These are phyloP conservation scores for Entomyzon cyanotis DNA, from an alignment of 2,113 vertebrate genomes.

Conservation along the genomic window DNA sequence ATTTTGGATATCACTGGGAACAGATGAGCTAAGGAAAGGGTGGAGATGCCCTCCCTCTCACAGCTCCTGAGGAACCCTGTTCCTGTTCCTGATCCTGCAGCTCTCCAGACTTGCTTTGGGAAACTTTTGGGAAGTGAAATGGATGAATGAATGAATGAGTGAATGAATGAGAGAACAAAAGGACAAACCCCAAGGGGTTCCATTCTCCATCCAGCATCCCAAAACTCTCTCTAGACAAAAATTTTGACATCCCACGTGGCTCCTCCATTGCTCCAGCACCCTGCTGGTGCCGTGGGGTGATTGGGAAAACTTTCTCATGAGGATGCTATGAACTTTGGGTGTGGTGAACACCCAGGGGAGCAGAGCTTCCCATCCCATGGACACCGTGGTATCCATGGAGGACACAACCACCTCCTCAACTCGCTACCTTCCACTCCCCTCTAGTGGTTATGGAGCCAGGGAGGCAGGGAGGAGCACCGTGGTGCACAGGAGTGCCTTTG, in stretches of 20 bases:
- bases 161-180: not conserved
- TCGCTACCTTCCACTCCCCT: constrained; percentile 17
- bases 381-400: not conserved
- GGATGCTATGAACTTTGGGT: not conserved
- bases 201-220: fast-evolving
- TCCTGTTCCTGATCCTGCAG: not conserved
- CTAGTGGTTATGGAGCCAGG: constrained; percentile 3
- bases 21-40: no score
- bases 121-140: not conserved
- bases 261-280: not conserved
- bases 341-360: not conserved
- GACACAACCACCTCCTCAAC: not conserved
- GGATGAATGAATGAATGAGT: not conserved
- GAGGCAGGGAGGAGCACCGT: not conserved
- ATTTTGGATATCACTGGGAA: not conserved
- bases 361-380: fast-evolving
- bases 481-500: not conserved
- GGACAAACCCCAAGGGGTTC: not conserved
- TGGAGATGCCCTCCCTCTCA: not conserved
- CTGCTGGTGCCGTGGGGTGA: fast-evolving
- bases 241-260: fast-evolving
- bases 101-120: not conserved
- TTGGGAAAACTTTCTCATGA: not conserved
- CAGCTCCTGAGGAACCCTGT: not conserved
- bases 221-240: not conserved